Conservation (phyloP, 2,113 vertebrate genomes). For the Malurus melanocephalus region DNA sequence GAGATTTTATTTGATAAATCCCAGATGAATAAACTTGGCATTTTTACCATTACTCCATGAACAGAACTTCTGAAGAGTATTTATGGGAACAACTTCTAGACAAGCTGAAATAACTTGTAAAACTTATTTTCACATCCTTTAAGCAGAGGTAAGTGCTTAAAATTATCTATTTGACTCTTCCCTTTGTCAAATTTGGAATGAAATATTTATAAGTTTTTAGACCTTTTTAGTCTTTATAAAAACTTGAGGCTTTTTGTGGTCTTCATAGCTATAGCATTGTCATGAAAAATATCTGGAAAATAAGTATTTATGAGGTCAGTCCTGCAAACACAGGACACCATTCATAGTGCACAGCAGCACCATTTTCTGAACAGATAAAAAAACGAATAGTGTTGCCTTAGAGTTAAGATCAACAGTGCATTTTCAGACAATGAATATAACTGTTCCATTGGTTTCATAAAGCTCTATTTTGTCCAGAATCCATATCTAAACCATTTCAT, state of each 20-base stretch:
- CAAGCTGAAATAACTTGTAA: slow-evolving; percentile 11
- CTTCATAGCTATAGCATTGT: neutral
- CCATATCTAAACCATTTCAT: neutral
- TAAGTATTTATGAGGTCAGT: neutral
- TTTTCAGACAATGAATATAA: neutral
- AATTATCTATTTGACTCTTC: neutral
- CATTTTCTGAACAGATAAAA: neutral
- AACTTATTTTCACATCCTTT: neutral
- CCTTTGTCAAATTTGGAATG: neutral
- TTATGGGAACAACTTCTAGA: neutral
- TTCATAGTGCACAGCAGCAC: neutral
- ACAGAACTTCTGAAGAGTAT: neutral
- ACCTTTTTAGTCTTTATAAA: neutral
- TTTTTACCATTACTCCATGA: neutral
- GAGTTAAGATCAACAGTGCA: neutral
- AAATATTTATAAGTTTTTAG: neutral
- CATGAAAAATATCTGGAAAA: neutral
- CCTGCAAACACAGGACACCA: neutral
- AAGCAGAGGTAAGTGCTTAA: neutral
- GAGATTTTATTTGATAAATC: slow-evolving; percentile 15
- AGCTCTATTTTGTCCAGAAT: neutral
- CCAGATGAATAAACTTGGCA: slow-evolving; percentile 1
- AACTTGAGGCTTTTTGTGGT: neutral
- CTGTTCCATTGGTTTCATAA: neutral
- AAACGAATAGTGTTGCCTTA: neutral